Evolutionary conservation across 2,888 invertebrate species (phyloP), one percentile per base, ranked within the genome.

Genomic region (Masnerella sp.): DNA sequence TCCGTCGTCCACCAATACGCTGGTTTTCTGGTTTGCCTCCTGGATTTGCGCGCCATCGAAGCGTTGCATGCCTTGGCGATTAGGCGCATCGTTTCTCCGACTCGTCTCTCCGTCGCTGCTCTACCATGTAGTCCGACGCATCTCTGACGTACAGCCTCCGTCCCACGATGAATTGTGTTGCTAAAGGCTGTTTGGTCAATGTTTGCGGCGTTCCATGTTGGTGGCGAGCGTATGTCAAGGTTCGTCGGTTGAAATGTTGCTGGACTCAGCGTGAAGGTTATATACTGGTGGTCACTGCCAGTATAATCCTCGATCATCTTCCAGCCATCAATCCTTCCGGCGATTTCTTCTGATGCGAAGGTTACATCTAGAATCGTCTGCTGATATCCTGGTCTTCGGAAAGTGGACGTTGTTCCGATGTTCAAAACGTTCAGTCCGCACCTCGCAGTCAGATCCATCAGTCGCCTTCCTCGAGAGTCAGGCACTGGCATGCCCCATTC

Each of bases 401-500:
- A 76, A 0, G 70, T 76, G 4, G 58, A 17, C 8, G 42, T 40
- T 2, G 59, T 43, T 47, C 74, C 71, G 7, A 36, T 36, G 28
- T 73, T 64, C 52, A 20, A 28, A 7, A 75, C 45, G 3, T 20
- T 22, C 14, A 79, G 61, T n/a, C 22, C 43, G 5, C 2, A 2
- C 5, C 43, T 17, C n/a, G 43, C 15, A 4, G 43, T 17, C 25
- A 47, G 28, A 15, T 47, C 51, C n/a, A 51, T 5, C 3, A 34
- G 22, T 4, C 12, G 7, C 45, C 71, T 59, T 43, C 79, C 79
- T 51, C 79, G 69, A 45, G 38, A 51, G 59, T 81, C 70, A n/a
- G 78, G 65, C n/a, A 8, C 5, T 12, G 72, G 68, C 71, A 79
- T 77, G 8, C 78, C 78, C 79, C 79, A 81, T 56, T 78, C 69